Evolutionary conservation across 2,113 vertebrate species (phyloP).

Genomic region (Mirounga angustirostris): DNA sequence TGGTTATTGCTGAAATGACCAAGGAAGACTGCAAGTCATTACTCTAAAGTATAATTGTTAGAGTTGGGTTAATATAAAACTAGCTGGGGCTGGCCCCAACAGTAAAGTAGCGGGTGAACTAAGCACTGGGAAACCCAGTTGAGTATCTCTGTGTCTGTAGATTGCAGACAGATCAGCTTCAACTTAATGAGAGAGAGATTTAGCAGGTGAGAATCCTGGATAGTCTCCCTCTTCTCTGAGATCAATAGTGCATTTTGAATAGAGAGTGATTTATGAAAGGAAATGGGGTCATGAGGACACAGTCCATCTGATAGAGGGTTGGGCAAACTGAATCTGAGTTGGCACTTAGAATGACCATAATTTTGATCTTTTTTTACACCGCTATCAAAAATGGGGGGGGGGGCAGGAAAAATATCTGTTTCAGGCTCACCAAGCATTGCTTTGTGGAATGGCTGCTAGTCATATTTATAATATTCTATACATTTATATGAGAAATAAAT

Average conservation of each 20-base stretch:
- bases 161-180: neutral
- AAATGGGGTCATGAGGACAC: neutral
- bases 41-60: neutral
- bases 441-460: conserved; percentile 43
- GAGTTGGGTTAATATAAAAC: neutral
- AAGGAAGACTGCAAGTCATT: neutral
- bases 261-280: neutral
- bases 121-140: neutral
- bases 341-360: neutral
- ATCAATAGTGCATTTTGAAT: neutral
- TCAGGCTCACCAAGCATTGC: neutral
- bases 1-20: neutral
- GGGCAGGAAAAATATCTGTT: neutral
- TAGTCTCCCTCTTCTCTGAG: conserved; percentile 44
- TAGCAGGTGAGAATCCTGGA: neutral
- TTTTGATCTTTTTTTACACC: neutral
- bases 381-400: neutral
- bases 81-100: neutral
- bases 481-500: conserved; percentile 1
- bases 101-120: neutral
- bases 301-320: neutral
- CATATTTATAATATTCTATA: conserved; percentile 3
- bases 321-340: neutral
- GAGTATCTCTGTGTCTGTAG: neutral
- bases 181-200: neutral